A percentile compares a stretch with the other conserved stretches of the same genome.
phyloP scores from a whole-genome alignment of 2,113 vertebrate species.

The Cynocephalus volans region DNA sequence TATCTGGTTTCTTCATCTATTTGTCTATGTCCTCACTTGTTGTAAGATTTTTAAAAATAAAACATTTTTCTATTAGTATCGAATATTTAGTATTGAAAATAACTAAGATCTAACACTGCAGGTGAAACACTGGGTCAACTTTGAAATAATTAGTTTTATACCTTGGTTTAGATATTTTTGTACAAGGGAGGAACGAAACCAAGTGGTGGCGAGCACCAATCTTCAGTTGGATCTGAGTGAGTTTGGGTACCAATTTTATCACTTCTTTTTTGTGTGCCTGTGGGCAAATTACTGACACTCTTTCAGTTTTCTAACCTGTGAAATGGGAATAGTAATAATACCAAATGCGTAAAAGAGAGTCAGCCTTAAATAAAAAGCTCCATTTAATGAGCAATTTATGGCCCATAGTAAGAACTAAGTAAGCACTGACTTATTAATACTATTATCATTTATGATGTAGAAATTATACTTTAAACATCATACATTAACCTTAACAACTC shows the following conservation, averaged over 20 bases:
- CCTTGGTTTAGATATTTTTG: neutral
- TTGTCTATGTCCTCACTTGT: neutral
- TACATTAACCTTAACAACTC: neutral
- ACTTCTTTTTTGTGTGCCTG: neutral
- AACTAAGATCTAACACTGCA: neutral
- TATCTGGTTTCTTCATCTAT: neutral
- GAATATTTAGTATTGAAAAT: neutral
- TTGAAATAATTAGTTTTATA: neutral
- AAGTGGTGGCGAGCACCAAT: neutral
- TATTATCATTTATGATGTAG: neutral
- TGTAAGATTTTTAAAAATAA: neutral
- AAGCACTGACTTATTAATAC: neutral
- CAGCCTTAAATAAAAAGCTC: neutral
- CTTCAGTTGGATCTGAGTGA: neutral
- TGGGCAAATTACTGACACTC: neutral
- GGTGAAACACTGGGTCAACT: neutral
- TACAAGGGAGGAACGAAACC: neutral
- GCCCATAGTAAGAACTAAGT: neutral
- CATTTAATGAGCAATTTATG: neutral
- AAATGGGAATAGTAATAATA: neutral
- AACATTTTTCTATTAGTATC: neutral
- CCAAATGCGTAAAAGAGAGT: neutral
- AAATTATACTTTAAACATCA: neutral
- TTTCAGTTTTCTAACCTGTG: neutral
- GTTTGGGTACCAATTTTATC: neutral